Evolutionary conservation across 2,888 invertebrate genomes (phyloP).

Genomic region (Heliconius sara): DNA sequence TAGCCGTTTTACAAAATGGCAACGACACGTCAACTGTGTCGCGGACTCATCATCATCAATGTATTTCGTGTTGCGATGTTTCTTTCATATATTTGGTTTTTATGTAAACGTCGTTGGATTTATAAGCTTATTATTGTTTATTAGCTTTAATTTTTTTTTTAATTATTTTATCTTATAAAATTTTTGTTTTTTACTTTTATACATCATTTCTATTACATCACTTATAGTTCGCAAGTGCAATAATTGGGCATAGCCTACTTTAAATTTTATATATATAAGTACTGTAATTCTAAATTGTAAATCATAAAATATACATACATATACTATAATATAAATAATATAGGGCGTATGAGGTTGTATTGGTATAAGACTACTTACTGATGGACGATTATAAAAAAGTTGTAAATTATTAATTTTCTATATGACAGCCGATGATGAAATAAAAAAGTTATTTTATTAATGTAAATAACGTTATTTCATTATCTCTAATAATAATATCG

Average conservation of each 20-base stretch:
- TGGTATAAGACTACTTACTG: constrained; percentile 36
- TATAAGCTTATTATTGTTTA: no score
- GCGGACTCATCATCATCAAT: neutral
- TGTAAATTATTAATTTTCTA: neutral
- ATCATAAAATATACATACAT: constrained; percentile 38
- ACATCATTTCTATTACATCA: constrained; percentile 37
- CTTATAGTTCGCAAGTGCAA: constrained; percentile 78
- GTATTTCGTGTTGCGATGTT: constrained; percentile 8
- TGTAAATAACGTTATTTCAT: constrained; percentile 1
- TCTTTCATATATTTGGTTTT: constrained; percentile 12
- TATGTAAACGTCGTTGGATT: neutral
- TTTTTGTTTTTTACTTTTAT: constrained; percentile 20
- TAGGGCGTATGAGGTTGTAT: constrained; percentile 40
- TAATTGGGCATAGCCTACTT: constrained; percentile 82
- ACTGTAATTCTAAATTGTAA: constrained; percentile 56
- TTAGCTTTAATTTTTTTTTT: constrained; percentile 25
- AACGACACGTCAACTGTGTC: neutral
- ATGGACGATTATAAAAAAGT: constrained; percentile 7
- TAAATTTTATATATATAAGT: constrained; percentile 80
- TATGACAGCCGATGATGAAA: neutral
- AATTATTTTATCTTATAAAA: constrained; percentile 67
- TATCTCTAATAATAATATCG: neutral
- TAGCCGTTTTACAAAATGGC: neutral
- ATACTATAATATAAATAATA: constrained; percentile 12
- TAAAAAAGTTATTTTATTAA: neutral